Evolutionary conservation across 2,113 vertebrate genomes (phyloP).

Genomic region (Channa maculata): DNA sequence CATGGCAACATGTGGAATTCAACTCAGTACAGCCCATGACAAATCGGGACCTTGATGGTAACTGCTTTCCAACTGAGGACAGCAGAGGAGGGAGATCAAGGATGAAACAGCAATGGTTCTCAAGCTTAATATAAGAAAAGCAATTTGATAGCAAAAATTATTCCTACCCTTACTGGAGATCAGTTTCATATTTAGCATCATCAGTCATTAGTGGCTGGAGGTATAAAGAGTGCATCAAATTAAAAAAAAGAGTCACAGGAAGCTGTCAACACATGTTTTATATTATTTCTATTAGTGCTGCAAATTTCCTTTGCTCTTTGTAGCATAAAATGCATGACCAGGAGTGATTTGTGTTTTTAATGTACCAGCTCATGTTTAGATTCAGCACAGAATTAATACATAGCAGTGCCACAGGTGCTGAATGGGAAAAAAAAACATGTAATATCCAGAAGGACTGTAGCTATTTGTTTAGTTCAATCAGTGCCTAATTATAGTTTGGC

Average conservation of each 20-base stretch:
- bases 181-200: background rate
- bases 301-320: background rate
- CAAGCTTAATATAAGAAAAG: slow-evolving; percentile 22
- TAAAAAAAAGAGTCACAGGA: background rate
- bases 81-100: slow-evolving; percentile 54
- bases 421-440: background rate
- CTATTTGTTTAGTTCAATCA: background rate
- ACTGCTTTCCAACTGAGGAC: slow-evolving; percentile 57
- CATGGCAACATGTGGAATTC: slow-evolving; percentile 79
- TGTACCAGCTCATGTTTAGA: background rate
- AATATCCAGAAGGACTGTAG: background rate
- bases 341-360: background rate
- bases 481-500: too few species aligned
- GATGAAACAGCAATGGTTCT: slow-evolving; percentile 22
- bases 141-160: slow-evolving; percentile 4
- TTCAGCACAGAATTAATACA: too few species aligned
- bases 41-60: slow-evolving; percentile 76
- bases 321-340: background rate
- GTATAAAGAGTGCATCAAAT: background rate
- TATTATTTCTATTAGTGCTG: background rate
- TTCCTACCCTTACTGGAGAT: slow-evolving; percentile 1
- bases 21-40: slow-evolving; percentile 70
- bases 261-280: background rate
- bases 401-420: background rate
- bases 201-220: background rate